A percentile compares a stretch with the other conserved stretches of the same genome.
These are phyloP conservation scores for Incurvaria masculella DNA, from an alignment of 2,888 invertebrate genomes.

Conservation along the genomic window DNA sequence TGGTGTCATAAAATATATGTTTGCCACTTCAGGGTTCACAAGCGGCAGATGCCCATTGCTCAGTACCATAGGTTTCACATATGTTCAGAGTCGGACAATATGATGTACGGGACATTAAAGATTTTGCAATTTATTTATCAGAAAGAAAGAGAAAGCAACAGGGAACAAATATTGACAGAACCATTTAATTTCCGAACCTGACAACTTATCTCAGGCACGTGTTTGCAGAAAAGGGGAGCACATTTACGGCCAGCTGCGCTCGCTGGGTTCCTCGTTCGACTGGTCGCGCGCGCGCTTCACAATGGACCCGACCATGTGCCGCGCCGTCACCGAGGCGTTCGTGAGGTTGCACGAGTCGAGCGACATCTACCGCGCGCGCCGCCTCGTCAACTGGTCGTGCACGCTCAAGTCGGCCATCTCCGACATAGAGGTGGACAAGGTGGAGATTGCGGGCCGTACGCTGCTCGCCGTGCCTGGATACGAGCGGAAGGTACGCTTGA, in stretches of 20 bases:
- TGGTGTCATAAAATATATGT: too few species aligned
- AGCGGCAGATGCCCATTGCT: too few species aligned
- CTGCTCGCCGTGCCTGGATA: slow-evolving; percentile 89
- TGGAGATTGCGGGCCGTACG: slow-evolving; percentile 83
- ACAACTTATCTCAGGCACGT: too few species aligned
- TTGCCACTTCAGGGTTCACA: too few species aligned
- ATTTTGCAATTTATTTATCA: too few species aligned
- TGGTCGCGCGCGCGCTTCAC: slow-evolving; percentile 96
- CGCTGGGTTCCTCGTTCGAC: slow-evolving; percentile 89
- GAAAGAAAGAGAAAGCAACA: too few species aligned
- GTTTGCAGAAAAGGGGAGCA: slow-evolving; percentile 70
- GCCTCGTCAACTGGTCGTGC: slow-evolving; percentile 99
- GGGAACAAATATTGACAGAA: too few species aligned
- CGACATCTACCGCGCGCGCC: slow-evolving; percentile 88
- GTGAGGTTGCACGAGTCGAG: slow-evolving; percentile 83
- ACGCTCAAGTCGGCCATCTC: slow-evolving; percentile 95
- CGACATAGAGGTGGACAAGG: slow-evolving; percentile 98
- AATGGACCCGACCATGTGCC: slow-evolving; percentile 87
- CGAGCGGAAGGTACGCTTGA: slow-evolving; percentile 56
- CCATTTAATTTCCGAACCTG: too few species aligned
- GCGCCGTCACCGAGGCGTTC: slow-evolving; percentile 94
- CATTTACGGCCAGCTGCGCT: slow-evolving; percentile 80
- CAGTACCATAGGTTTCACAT: too few species aligned
- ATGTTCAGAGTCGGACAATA: too few species aligned
- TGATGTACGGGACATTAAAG: too few species aligned